Evolutionary conservation across 2,113 vertebrate genomes (phyloP).

Genomic region (Delphinus delphis): DNA sequence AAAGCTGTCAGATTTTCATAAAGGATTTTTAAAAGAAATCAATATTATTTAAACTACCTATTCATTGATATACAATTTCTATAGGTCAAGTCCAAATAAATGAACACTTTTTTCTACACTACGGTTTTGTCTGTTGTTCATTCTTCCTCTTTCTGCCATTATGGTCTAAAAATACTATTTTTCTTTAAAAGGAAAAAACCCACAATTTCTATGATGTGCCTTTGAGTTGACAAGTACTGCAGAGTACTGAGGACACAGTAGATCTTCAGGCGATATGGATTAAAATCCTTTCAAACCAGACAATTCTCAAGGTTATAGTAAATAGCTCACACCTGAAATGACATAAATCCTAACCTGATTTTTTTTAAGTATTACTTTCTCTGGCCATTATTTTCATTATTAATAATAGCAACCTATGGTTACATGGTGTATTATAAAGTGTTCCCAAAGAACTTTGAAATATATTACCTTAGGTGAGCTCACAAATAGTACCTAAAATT

Average conservation of each 20-base stretch:
- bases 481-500: neutral
- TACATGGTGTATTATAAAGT: neutral
- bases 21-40: slow-evolving; percentile 20
- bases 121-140: neutral
- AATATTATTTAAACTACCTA: neutral
- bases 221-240: neutral
- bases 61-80: neutral
- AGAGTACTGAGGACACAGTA: neutral
- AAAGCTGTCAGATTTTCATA: slow-evolving; percentile 3
- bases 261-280: neutral
- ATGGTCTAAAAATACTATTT: neutral
- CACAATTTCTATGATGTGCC: neutral
- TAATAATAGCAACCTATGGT: neutral
- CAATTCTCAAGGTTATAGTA: neutral
- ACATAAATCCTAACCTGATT: neutral
- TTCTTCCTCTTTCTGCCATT: neutral
- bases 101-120: neutral
- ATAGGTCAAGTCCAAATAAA: neutral
- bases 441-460: neutral
- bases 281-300: neutral
- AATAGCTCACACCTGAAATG: neutral
- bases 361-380: neutral
- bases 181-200: neutral
- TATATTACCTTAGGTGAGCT: neutral
- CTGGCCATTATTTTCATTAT: neutral